A percentile compares a stretch with the other conserved stretches of the same genome.
These are phyloP conservation scores for Cremastinae sp. DNA, from an alignment of 2,888 invertebrate species.

Conservation along the genomic window DNA sequence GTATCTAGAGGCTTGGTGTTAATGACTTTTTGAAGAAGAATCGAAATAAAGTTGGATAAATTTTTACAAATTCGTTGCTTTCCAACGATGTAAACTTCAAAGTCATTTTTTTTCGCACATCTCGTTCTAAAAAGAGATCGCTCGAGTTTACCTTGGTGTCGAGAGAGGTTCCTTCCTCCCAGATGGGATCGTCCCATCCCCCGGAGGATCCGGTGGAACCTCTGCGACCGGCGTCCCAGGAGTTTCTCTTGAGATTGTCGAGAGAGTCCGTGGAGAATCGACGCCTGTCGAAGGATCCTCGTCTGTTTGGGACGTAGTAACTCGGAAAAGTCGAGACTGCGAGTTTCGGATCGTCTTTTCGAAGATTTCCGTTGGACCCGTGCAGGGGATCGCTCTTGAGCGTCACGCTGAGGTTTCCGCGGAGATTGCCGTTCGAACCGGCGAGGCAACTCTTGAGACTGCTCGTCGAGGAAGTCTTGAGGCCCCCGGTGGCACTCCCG, in stretches of 20 bases:
- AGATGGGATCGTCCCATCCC: conserved; percentile 83
- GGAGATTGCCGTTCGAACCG: conserved; percentile 72
- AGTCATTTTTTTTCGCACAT: too few relatives aligned
- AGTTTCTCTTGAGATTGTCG: conserved; percentile 85
- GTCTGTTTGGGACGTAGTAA: conserved; percentile 74
- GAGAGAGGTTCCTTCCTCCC: conserved; percentile 81
- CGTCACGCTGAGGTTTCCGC: conserved; percentile 74
- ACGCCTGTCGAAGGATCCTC: conserved; percentile 81
- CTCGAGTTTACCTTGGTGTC: conserved; percentile 55
- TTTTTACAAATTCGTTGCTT: too few relatives aligned
- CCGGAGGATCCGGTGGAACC: conserved; percentile 84
- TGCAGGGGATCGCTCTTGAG: conserved; percentile 73
- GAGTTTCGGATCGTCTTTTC: conserved; percentile 68
- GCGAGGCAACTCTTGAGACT: conserved; percentile 75
- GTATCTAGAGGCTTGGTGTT: too few relatives aligned
- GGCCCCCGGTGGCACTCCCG: too few relatives aligned
- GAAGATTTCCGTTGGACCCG: conserved; percentile 70
- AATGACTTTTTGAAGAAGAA: too few relatives aligned
- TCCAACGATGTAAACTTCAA: too few relatives aligned
- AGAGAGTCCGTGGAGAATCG: conserved; percentile 87
- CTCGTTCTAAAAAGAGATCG: background rate
- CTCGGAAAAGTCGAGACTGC: conserved; percentile 61
- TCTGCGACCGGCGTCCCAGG: conserved; percentile 86
- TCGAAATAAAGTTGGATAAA: too few relatives aligned
- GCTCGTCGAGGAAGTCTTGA: conserved; percentile 22